Conservation (phyloP, 2,113 vertebrate genomes). For the Urocynchramus pylzowi region DNA sequence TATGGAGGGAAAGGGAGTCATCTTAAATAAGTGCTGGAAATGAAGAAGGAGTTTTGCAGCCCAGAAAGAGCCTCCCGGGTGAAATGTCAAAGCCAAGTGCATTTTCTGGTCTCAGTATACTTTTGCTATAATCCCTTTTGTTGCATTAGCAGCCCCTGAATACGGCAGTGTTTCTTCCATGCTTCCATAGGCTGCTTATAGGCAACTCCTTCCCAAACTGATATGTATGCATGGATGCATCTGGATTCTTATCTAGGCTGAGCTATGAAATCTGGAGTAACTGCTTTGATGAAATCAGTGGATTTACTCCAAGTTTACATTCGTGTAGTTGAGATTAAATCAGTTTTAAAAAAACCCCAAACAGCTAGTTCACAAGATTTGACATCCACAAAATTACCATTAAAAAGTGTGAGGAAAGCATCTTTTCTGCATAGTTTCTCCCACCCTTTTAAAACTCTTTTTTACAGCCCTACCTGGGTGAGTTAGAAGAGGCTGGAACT, state of each 20-base stretch:
- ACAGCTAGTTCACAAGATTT: background rate
- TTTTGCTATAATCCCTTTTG: constrained; percentile 38
- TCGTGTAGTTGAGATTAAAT: background rate
- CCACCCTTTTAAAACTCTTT: background rate
- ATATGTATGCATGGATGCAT: background rate
- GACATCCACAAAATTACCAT: background rate
- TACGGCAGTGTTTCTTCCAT: background rate
- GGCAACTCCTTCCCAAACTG: background rate
- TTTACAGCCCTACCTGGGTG: background rate
- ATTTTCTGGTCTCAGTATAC: constrained; percentile 21
- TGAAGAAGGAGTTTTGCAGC: constrained; percentile 14
- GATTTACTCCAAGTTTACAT: background rate
- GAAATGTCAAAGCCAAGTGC: constrained; percentile 19
- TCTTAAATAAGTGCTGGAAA: constrained; percentile 34
- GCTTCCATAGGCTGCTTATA: background rate
- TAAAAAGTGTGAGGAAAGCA: background rate
- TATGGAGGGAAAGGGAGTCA: constrained; percentile 15
- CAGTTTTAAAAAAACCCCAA: background rate
- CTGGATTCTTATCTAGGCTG: background rate
- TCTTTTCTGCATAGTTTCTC: background rate
- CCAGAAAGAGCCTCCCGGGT: background rate
- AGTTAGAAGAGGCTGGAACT: background rate
- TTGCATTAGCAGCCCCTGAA: background rate
- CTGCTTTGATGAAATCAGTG: background rate
- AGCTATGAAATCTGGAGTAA: background rate